Conservation (phyloP, 2,797 vertebrate species). For the Arctocebus calabarensis region DNA sequence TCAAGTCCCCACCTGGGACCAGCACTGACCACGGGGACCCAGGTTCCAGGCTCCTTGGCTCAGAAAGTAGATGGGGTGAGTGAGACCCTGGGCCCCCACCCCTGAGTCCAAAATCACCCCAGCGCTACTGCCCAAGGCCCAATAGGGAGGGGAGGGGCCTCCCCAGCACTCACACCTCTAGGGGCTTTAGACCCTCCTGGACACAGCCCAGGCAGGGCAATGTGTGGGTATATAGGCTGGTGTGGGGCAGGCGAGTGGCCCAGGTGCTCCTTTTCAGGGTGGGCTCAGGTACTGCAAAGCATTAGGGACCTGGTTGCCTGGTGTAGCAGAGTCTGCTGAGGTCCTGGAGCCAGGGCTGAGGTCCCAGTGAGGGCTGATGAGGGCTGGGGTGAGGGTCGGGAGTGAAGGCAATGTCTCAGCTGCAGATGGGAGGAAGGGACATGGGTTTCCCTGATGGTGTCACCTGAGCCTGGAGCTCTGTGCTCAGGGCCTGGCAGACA, state of each 20-base stretch:
- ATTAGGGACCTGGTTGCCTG: rapidly evolving
- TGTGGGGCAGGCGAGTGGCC: too few species aligned
- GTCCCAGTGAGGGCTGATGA: rapidly evolving
- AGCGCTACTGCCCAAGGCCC: rapidly evolving
- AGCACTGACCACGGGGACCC: rapidly evolving
- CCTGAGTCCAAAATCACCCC: not conserved
- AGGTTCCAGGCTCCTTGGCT: rapidly evolving
- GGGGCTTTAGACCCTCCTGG: too few species aligned
- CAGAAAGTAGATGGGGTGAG: not conserved
- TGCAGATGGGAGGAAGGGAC: not conserved
- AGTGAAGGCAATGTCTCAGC: not conserved
- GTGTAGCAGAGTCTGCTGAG: not conserved
- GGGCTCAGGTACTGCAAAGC: not conserved
- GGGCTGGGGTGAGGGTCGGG: not conserved
- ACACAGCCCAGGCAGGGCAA: too few species aligned
- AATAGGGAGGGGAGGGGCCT: rapidly evolving
- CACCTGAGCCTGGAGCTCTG: not conserved
- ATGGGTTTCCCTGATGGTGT: too few species aligned
- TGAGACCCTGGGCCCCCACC: not conserved
- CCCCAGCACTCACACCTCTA: rapidly evolving
- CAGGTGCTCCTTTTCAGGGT: not conserved
- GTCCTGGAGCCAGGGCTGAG: too few species aligned
- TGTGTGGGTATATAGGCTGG: not conserved
- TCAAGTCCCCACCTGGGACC: not conserved
- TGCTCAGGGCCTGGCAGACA: not conserved